A percentile compares a stretch with the other conserved stretches of the same genome.
These are phyloP conservation scores for Oncorhynchus gorbuscha DNA, from an alignment of 2,113 vertebrate genomes.

Conservation along the genomic window DNA sequence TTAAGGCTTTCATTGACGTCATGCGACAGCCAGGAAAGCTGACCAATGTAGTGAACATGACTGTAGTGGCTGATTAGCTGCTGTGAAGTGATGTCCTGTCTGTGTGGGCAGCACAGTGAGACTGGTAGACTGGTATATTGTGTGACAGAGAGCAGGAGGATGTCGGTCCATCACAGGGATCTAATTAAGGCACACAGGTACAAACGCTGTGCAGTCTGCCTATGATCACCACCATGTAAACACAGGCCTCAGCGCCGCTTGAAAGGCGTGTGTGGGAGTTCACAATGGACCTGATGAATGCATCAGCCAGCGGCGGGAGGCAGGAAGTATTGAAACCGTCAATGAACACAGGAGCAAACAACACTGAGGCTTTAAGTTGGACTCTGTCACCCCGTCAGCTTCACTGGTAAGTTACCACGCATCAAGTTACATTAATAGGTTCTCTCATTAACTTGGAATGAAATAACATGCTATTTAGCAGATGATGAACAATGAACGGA, in stretches of 20 bases:
- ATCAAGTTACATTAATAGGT: too few species aligned
- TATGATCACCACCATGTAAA: constrained; percentile 59
- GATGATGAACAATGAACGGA: too few species aligned
- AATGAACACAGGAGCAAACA: neutral
- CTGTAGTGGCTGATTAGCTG: constrained; percentile 27
- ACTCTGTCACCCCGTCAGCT: neutral
- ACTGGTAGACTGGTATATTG: neutral
- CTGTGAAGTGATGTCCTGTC: constrained; percentile 45
- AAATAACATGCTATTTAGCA: too few species aligned
- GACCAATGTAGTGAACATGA: neutral
- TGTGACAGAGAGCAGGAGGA: constrained; percentile 13
- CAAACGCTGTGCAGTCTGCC: constrained; percentile 11
- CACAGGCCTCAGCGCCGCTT: constrained; percentile 44
- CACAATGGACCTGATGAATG: constrained; percentile 36
- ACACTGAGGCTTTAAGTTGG: neutral
- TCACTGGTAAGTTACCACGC: neutral
- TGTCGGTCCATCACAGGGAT: constrained; percentile 48
- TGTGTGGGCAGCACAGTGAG: constrained; percentile 10
- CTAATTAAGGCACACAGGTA: constrained; percentile 51
- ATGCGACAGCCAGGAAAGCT: neutral
- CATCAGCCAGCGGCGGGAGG: neutral
- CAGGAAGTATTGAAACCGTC: neutral
- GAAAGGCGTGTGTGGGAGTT: constrained; percentile 31
- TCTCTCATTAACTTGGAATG: too few species aligned
- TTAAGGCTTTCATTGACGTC: too few species aligned